These are phyloP conservation scores for Diogma glabrata DNA, from an alignment of 2,888 invertebrate genomes.

Conservation along the genomic window DNA sequence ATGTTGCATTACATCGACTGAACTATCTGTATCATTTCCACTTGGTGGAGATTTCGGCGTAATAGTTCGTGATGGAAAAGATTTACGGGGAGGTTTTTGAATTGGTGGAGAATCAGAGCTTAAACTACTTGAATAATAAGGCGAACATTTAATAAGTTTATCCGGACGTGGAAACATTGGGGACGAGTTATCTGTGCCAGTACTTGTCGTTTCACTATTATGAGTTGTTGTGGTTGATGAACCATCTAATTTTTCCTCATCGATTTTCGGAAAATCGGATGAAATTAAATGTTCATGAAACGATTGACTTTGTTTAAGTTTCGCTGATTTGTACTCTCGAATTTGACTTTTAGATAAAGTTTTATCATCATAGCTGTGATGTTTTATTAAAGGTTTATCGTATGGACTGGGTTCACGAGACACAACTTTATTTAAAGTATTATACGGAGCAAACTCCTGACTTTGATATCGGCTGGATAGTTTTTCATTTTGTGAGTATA, in stretches of 20 bases:
- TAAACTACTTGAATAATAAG: constrained; percentile 62
- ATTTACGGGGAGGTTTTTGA: constrained; percentile 52
- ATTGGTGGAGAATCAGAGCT: constrained; percentile 64
- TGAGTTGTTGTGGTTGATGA: constrained; percentile 39
- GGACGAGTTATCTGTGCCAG: constrained; percentile 32
- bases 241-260: constrained; percentile 41
- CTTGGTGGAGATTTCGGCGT: constrained; percentile 59
- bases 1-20: constrained; percentile 48
- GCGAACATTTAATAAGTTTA: constrained; percentile 55
- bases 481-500: constrained; percentile 50
- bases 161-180: constrained; percentile 35
- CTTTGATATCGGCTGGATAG: constrained; percentile 52
- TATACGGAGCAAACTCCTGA: constrained; percentile 44
- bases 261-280: constrained; percentile 42
- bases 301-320: constrained; percentile 49
- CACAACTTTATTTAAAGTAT: constrained; percentile 14
- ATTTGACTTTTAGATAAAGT: constrained; percentile 51
- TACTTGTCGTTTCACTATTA: constrained; percentile 41
- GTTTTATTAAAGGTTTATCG: constrained; percentile 47
- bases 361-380: constrained; percentile 53
- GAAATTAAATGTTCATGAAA: constrained; percentile 51
- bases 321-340: constrained; percentile 49
- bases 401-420: constrained; percentile 41
- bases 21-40: constrained; percentile 64
- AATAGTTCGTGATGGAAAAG: constrained; percentile 46